Evolutionary conservation across 2,888 invertebrate species (phyloP), one percentile per base, ranked within the genome.

Genomic region (Osedax fenrisi): DNA sequence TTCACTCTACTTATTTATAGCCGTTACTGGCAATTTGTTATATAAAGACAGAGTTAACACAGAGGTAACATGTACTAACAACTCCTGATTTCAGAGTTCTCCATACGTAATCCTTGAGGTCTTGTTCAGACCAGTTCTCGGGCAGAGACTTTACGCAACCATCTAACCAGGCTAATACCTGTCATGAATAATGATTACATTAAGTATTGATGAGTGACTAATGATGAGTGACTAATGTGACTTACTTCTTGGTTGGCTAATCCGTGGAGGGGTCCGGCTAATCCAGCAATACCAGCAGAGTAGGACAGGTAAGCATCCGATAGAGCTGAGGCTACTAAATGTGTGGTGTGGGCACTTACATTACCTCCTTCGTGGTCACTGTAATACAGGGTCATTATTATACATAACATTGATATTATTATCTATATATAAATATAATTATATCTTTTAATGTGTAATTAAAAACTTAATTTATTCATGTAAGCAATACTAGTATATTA

Each of bases 351-450:
- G 1, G 95, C 95, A 5, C 92, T 93, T 3, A 96, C 95, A 84
- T 95, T 95, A 80, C 95, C 94, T 79, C 94, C 94, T 86, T 95
- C 94, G 86, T 95, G 94, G 85, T 95, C 94, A 86, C 91, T 91
- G 82, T 27, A 62, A 27, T n/a, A n/a, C n/a, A n/a, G n/a, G n/a
- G n/a, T n/a, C n/a, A n/a, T n/a, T n/a, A n/a, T n/a, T n/a, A n/a
- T n/a, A n/a, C n/a, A n/a, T n/a, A n/a, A n/a, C n/a, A n/a, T n/a
- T n/a, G n/a, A n/a, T n/a, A n/a, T n/a, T n/a, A n/a, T n/a, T n/a
- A n/a, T n/a, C n/a, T n/a, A n/a, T n/a, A n/a, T n/a, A n/a, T n/a
- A 59, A n/a, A 66, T 61, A 13, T 56, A 13, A 13, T n/a, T n/a
- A n/a, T n/a, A n/a, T n/a, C n/a, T n/a, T n/a, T n/a, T n/a, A n/a